Evolutionary conservation across 2,113 vertebrate species (phyloP), one percentile per base, ranked within the genome.

Genomic region (Gobio gobio): DNA sequence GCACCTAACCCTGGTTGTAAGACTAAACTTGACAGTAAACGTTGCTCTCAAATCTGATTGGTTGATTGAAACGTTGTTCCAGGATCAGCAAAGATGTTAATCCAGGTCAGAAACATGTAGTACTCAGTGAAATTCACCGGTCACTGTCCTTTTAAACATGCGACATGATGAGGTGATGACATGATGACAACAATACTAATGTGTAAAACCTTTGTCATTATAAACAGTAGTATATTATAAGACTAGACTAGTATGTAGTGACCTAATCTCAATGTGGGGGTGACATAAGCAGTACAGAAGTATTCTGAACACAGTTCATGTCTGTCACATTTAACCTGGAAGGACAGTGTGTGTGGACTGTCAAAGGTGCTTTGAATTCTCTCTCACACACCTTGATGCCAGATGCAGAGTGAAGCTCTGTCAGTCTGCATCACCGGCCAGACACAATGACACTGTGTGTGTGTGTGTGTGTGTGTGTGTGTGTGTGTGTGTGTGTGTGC

Each of bases 291-390:
- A 16, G 54, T 59, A 16, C 16, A 20, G 10, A 40, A 43, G 75
- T 2, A 78, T 76, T 36, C 47, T 5, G 14, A 56, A 22, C 47
- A 20, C 18, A 33, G 33, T 22, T 36, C 18, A 4, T 70, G 66
- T 70, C 45, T 29, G 0, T 26, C 14, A 29, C 26, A 26, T 76
- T 51, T 18, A 26, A 76, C 73, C 10, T 78, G 49, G 26, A 36
- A 40, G 10, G 54, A 59, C 75, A 58, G 75, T 40, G 33, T 59
- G 20, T 78, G 24, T 49, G 18, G 70, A n/a, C 56, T 26, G 10
- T 76, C 58, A 49, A 45, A 84, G 56, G 72, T 84, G 24, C 76
- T 70, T 78, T 78, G 54, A 78, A 33, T 61, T 78, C 29, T 78
- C 54, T 59, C 76, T 59, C 33, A 59, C 33, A 33, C 36, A 16